Percentiles rank a stretch among this genome's conserved stretches.
phyloP scores from a whole-genome alignment of 2,113 vertebrate species.

The Vulpes ferrilata region DNA sequence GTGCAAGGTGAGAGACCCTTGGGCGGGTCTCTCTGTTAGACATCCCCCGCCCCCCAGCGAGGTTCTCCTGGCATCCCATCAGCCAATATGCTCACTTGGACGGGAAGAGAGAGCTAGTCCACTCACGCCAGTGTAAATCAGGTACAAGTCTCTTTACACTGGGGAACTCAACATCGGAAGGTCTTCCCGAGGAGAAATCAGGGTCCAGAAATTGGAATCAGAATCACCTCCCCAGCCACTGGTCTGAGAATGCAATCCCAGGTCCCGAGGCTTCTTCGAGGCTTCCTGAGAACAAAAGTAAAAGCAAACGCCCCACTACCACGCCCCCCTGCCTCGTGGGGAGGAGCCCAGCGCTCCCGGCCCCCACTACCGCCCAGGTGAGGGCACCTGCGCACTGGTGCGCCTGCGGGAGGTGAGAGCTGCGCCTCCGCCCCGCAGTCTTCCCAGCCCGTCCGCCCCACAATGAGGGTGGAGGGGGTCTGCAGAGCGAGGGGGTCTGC shows the following conservation, averaged over 20 bases:
- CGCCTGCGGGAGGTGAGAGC: neutral
- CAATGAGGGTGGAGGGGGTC: too few relatives aligned
- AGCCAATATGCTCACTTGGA: neutral
- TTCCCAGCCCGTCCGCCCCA: too few relatives aligned
- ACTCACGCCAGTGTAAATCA: too few relatives aligned
- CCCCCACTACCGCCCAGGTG: neutral
- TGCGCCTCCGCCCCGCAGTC: neutral
- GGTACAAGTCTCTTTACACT: neutral
- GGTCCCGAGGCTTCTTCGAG: neutral
- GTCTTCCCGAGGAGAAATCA: neutral
- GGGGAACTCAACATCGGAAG: neutral
- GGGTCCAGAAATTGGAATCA: neutral
- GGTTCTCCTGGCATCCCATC: neutral
- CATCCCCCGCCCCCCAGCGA: neutral
- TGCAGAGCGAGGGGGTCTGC: neutral
- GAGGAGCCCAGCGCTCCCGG: neutral
- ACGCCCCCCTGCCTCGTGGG: neutral
- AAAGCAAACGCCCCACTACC: neutral
- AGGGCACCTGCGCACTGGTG: neutral
- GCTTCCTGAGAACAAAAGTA: neutral
- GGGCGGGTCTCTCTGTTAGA: neutral
- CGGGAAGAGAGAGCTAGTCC: neutral
- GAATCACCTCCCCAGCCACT: neutral
- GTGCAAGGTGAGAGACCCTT: too few relatives aligned
- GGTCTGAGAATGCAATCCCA: neutral